Evolutionary conservation across 2,797 vertebrate species (phyloP).

Genomic region (Falco biarmicus): DNA sequence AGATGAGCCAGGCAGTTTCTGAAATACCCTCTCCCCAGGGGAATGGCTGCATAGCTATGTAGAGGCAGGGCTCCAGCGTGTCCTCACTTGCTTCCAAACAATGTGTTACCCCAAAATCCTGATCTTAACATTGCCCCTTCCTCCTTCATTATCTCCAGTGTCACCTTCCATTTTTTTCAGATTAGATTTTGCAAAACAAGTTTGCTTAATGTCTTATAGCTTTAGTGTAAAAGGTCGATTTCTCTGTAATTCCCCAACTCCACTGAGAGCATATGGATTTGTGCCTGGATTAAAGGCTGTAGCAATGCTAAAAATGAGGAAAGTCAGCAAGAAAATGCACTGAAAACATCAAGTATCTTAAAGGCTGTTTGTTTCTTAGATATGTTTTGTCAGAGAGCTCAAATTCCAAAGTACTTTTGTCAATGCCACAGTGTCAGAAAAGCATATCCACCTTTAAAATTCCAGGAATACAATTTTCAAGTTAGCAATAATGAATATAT

Average conservation of each 20-base stretch:
- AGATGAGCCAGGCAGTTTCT: neutral
- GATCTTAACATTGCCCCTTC: neutral
- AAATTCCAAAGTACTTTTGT: neutral
- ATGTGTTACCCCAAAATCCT: neutral
- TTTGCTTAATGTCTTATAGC: neutral
- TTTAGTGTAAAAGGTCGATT: neutral
- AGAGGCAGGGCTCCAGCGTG: neutral
- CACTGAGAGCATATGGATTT: neutral
- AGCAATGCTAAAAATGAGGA: neutral
- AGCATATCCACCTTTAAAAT: neutral
- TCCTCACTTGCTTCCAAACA: neutral
- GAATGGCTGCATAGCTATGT: neutral
- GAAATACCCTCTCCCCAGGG: neutral
- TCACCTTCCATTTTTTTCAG: neutral
- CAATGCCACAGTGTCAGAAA: neutral
- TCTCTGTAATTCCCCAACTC: neutral
- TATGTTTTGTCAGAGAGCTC: neutral
- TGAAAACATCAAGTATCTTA: neutral
- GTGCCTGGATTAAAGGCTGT: neutral
- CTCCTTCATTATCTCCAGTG: neutral
- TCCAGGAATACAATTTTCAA: neutral
- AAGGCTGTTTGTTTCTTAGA: neutral
- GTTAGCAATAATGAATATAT: neutral
- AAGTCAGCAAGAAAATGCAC: neutral
- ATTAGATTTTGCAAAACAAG: neutral